Evolutionary conservation across 2,113 vertebrate species (phyloP), one percentile per base, ranked within the genome.

Genomic region (Muntiacus muntjak): DNA sequence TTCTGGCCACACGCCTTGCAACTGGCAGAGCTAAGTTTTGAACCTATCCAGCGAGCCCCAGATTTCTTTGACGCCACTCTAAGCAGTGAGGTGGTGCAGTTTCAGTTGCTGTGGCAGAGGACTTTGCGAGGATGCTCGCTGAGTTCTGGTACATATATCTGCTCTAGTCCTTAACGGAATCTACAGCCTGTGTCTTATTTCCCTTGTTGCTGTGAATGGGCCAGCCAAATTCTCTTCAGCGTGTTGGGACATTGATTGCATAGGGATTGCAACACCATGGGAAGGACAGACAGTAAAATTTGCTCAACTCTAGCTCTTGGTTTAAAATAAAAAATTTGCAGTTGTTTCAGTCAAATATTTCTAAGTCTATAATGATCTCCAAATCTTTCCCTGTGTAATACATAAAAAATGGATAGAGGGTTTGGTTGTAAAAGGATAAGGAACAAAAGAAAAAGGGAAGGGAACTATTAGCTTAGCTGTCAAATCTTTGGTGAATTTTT

Each of bases 261-360:
- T 28, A 40, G 92, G 57, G 58, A 97, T 97, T 96, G 89, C 87
- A 91, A 88, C 78, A 92, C 58, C n/a, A 1, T 71, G 79, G 78
- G 96, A 95, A 96, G 79, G 81, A 90, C 47, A 55, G 62, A 60
- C n/a, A 78, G 17, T 84, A 87, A 96, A n/a, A 85, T 96, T 86
- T 82, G 30, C 74, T 84, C 60, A 96, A n/a, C 11, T 91, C 28
- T 40, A 43, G 15, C 62, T 88, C 82, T 91, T 89, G 28, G 23
- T 36, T 97, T 90, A 81, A 93, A 97, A 96, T 45, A 67, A 71
- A 91, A 57, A 76, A 10, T 23, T 62, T 76, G 64, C 43, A 79
- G 0, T 94, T 93, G 45, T 47, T 92, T 96, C 19, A 50, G 45
- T 82, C 43, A 93, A 5, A 54, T 88, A 76, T 93, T 95, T 58